phyloP scores from a whole-genome alignment of 1,140 invertebrate genomes.

The Drosophila hydei region DNA sequence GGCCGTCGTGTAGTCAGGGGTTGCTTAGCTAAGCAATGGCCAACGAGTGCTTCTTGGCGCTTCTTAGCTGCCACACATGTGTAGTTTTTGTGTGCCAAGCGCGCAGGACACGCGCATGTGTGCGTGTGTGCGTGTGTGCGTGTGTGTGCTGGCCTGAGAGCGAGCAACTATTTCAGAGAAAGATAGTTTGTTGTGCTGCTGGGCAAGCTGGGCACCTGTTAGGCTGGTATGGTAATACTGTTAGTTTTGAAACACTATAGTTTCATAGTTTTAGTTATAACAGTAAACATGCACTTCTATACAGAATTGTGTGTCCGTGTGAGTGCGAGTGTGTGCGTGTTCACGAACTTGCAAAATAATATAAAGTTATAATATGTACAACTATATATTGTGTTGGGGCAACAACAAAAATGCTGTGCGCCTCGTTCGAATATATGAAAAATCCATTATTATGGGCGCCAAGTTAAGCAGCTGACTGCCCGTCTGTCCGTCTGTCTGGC shows the following conservation, averaged over 20 bases:
- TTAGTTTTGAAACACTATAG: constrained; percentile 84
- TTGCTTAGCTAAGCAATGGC: constrained; percentile 18
- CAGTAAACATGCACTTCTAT: constrained; percentile 38
- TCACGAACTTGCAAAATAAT: not conserved
- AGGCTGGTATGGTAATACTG: constrained; percentile 83
- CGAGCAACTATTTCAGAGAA: constrained; percentile 63
- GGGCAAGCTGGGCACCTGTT: constrained; percentile 65
- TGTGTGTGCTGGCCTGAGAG: constrained; percentile 12
- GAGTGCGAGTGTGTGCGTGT: not conserved
- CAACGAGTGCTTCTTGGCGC: constrained; percentile 52
- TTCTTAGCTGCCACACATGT: constrained; percentile 72
- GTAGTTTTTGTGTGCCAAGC: constrained; percentile 76
- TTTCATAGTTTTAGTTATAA: constrained; percentile 81
- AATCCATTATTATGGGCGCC: constrained; percentile 82
- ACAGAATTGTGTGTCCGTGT: not conserved
- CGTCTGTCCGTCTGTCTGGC: not conserved
- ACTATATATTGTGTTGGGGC: constrained; percentile 2
- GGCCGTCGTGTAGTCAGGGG: not conserved
- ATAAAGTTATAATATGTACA: not conserved
- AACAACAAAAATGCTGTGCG: constrained; percentile 69
- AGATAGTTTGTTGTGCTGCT: constrained; percentile 72
- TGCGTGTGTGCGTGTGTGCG: constrained; percentile 1
- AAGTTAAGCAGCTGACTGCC: constrained; percentile 48
- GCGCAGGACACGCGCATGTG: constrained; percentile 72
- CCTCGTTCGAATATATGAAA: constrained; percentile 82